phyloP scores from a whole-genome alignment of 2,113 vertebrate species.

The Argyrosomus japonicus region DNA sequence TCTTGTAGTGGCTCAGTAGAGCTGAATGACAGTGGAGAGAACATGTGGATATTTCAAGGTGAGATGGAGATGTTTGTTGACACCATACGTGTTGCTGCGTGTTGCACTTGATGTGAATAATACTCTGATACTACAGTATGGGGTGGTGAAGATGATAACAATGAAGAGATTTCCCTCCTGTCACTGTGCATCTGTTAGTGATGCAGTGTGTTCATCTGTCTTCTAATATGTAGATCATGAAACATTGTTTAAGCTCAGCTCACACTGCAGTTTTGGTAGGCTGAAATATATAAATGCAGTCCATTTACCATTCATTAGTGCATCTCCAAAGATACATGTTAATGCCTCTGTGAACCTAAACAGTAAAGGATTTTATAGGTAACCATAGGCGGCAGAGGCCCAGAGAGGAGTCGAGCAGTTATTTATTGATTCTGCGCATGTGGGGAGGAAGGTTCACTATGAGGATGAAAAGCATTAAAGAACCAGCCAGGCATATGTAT shows the following conservation, averaged over 20 bases:
- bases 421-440: background rate
- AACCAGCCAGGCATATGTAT: background rate
- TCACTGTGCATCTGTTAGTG: background rate
- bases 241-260: background rate
- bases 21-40: background rate
- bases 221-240: background rate
- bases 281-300: no score
- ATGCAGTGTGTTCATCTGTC: background rate
- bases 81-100: background rate
- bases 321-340: background rate
- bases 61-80: constrained; percentile 20
- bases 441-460: no score
- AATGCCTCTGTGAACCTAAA: background rate
- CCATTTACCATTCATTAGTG: no score
- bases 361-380: background rate
- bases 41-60: background rate
- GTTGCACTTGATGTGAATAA: background rate
- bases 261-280: background rate
- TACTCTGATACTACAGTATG: background rate
- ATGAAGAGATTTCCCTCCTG: background rate
- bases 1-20: background rate
- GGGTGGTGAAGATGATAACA: background rate
- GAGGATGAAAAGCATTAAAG: no score
- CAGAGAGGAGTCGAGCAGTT: background rate
- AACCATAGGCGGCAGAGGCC: background rate